phyloP scores from a whole-genome alignment of 1,140 invertebrate species.

The Scaptomyza pallida region DNA sequence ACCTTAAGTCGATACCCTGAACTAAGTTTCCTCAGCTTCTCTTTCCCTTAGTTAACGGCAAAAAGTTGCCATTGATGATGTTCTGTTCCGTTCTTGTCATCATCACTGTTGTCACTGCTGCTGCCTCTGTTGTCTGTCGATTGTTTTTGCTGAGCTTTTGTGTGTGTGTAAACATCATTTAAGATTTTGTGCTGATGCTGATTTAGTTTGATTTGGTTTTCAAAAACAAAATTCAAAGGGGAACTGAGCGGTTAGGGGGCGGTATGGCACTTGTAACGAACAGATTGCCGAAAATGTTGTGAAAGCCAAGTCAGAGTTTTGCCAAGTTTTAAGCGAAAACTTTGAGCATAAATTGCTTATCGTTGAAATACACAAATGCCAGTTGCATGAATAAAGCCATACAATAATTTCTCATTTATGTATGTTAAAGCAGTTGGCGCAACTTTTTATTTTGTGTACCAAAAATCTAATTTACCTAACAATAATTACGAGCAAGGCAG shows the following conservation, averaged over 20 bases:
- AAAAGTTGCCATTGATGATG: constrained; percentile 46
- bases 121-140: constrained; percentile 26
- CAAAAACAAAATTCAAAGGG: constrained; percentile 11
- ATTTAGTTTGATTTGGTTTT: constrained; percentile 71
- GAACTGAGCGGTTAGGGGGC: background rate
- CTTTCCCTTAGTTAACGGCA: constrained; percentile 17
- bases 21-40: background rate
- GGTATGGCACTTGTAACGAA: constrained; percentile 1
- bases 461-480: constrained; percentile 78
- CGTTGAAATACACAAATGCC: constrained; percentile 34
- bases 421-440: background rate
- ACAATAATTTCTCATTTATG: constrained; percentile 66
- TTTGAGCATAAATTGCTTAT: constrained; percentile 78
- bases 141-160: constrained; percentile 48
- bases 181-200: constrained; percentile 64
- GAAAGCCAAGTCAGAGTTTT: constrained; percentile 16
- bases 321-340: constrained; percentile 69
- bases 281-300: constrained; percentile 36
- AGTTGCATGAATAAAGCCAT: constrained; percentile 18
- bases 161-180: constrained; percentile 58
- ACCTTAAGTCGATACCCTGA: background rate
- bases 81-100: constrained; percentile 26
- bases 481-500: constrained; percentile 72
- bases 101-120: constrained; percentile 26
- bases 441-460: constrained; percentile 47